Evolutionary conservation across 2,888 invertebrate genomes (phyloP).

Genomic region (Mimachlamys varia): DNA sequence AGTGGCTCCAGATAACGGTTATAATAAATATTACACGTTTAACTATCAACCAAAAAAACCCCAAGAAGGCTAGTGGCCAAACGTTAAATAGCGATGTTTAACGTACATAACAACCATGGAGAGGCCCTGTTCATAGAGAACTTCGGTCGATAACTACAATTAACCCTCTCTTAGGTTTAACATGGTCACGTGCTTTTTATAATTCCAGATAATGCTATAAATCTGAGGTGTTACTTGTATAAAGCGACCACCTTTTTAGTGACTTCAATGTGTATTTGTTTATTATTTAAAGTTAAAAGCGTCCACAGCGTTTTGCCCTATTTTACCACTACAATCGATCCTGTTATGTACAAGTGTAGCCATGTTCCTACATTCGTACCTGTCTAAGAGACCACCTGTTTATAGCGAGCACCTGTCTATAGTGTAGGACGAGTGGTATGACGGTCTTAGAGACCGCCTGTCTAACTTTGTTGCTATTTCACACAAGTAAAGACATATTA

Average conservation of each 20-base stretch:
- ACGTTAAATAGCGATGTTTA: background rate
- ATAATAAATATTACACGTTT: background rate
- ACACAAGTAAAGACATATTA: no score
- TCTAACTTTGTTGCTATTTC: background rate
- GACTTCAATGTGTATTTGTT: no score
- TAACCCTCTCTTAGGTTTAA: background rate
- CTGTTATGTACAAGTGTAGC: no score
- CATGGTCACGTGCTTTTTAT: no score
- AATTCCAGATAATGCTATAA: background rate
- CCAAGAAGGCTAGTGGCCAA: background rate
- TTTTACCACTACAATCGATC: no score
- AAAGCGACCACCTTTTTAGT: background rate
- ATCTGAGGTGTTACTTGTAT: background rate
- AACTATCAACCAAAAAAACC: background rate
- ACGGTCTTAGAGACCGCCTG: background rate
- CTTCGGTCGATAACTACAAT: background rate
- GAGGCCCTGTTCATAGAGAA: background rate
- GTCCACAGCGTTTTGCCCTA: no score
- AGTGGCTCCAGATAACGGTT: background rate
- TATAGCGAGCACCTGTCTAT: background rate
- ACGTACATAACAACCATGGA: background rate
- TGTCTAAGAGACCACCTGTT: background rate
- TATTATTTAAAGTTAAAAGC: background rate
- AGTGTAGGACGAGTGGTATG: background rate
- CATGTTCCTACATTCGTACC: background rate